These are phyloP conservation scores for Plutella xylostella DNA, from an alignment of 2,888 invertebrate genomes.

Conservation along the genomic window DNA sequence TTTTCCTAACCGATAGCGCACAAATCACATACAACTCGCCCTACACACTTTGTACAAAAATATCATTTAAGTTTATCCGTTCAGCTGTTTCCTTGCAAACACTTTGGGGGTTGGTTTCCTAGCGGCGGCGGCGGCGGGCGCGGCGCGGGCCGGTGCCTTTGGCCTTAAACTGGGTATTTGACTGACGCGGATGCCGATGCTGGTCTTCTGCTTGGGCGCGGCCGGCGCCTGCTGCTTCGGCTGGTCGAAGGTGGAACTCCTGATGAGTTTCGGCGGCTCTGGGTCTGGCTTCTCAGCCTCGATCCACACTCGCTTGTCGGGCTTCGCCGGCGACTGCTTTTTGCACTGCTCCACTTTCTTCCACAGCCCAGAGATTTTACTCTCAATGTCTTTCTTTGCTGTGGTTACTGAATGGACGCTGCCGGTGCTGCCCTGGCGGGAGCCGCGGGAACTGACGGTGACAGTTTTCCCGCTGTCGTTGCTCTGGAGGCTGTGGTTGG, in stretches of 20 bases:
- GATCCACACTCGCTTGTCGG: conserved; percentile 73
- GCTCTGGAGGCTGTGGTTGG: conserved; percentile 69
- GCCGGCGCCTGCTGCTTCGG: conserved; percentile 44
- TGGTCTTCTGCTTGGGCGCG: conserved; percentile 58
- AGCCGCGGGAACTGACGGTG: conserved; percentile 41
- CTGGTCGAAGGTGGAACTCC: conserved; percentile 75
- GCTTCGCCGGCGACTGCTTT: conserved; percentile 65
- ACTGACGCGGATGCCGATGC: conserved; percentile 54
- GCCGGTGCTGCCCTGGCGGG: conserved; percentile 58
- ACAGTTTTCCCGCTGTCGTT: conserved; percentile 59
- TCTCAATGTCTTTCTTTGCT: conserved; percentile 75
- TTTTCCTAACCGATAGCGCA: conserved; percentile 22
- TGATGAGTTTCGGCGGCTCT: conserved; percentile 56
- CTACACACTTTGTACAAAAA: no score
- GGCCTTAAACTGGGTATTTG: conserved; percentile 55
- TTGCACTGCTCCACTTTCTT: conserved; percentile 80
- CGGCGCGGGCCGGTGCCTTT: conserved; percentile 29
- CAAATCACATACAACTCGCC: conserved; percentile 1
- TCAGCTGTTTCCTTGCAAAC: conserved; percentile 40
- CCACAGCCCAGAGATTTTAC: conserved; percentile 85
- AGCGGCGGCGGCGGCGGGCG: conserved; percentile 23
- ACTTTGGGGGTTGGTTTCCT: conserved; percentile 36
- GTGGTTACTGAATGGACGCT: conserved; percentile 73
- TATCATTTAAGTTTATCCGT: conserved; percentile 36
- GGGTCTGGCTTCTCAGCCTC: conserved; percentile 43